Conservation (phyloP, 2,888 invertebrate species). For the Ceriagrion tenellum region DNA sequence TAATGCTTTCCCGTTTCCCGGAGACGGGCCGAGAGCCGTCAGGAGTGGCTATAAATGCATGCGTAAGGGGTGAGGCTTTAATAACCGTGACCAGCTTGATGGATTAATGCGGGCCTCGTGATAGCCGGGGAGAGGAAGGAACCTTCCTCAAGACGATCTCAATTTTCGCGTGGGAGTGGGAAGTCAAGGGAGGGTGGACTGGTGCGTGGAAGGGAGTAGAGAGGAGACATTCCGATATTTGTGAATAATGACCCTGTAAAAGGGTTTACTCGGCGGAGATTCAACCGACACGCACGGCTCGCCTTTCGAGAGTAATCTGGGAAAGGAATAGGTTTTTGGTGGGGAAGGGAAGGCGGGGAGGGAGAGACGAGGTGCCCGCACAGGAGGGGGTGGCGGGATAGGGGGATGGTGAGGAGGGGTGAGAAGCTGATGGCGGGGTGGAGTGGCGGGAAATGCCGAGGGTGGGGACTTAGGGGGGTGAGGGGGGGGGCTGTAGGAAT, state of each 20-base stretch:
- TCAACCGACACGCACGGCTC: conserved; percentile 61
- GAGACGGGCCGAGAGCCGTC: not conserved
- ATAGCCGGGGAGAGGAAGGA: conserved; percentile 29
- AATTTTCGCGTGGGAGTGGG: not conserved
- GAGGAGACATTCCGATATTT: conserved; percentile 62
- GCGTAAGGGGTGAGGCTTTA: not conserved
- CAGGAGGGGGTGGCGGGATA: not conserved
- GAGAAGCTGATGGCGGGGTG: not conserved
- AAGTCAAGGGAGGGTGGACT: not conserved
- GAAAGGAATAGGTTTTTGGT: conserved; percentile 34
- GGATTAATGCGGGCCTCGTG: conserved; percentile 35
- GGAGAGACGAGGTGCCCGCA: not conserved
- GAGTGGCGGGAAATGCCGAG: not conserved
- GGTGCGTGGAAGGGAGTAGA: not conserved
- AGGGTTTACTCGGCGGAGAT: conserved; percentile 60
- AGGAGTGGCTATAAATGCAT: not conserved
- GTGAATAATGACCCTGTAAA: conserved; percentile 61
- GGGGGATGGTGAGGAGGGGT: not conserved
- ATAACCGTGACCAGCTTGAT: not conserved
- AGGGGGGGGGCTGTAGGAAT: not conserved
- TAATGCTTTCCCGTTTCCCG: not conserved
- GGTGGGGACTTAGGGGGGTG: not conserved
- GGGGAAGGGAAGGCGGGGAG: not conserved
- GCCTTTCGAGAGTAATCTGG: conserved; percentile 52
- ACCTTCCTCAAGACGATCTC: conserved; percentile 56